A percentile compares a stretch with the other conserved stretches of the same genome.
phyloP scores from a whole-genome alignment of 2,113 vertebrate genomes.

The Pseudorasbora parva region DNA sequence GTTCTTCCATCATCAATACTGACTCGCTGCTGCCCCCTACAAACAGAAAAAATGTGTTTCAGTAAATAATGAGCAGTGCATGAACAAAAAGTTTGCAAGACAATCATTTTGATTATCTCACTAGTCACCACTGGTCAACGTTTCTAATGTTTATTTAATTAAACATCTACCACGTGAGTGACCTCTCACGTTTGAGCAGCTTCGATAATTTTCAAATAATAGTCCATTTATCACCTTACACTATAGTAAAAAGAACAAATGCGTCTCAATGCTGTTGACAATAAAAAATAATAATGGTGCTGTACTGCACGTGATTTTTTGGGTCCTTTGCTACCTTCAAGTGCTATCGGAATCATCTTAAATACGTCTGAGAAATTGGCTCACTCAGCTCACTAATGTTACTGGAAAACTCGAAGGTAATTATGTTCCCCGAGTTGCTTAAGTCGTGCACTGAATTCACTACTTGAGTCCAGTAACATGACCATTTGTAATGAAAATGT shows the following conservation, averaged over 20 bases:
- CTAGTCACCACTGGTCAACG: not conserved
- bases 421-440: no score
- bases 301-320: no score
- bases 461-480: no score
- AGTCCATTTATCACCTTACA: not conserved
- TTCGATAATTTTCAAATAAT: not conserved
- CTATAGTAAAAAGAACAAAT: not conserved
- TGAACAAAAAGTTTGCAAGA: not conserved
- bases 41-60: not conserved
- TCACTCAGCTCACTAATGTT: no score
- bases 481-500: no score
- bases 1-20: not conserved
- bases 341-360: no score
- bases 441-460: no score
- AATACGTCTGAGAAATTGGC: no score
- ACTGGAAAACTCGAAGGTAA: no score
- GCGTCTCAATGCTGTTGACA: not conserved
- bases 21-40: conserved; percentile 18
- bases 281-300: not conserved
- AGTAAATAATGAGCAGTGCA: not conserved
- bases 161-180: not conserved
- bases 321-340: no score
- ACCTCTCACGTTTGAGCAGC: not conserved
- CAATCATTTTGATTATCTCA: not conserved
- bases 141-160: not conserved